Evolutionary conservation across 2,113 vertebrate species (phyloP).

Genomic region (Thunnus maccoyii): DNA sequence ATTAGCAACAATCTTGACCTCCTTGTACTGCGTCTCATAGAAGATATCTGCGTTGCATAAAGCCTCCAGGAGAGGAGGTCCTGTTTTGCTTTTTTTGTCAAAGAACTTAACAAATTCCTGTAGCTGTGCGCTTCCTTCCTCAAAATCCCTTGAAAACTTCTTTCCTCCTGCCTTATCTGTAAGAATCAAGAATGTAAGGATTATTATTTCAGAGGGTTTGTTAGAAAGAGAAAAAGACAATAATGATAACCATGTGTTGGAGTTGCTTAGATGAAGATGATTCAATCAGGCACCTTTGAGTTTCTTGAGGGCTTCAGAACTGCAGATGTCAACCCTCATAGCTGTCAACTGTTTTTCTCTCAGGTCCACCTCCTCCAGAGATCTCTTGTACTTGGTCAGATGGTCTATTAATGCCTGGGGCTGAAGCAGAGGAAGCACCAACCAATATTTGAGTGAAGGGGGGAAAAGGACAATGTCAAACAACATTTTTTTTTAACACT

Average conservation of each 20-base stretch:
- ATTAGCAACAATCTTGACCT: slow-evolving; percentile 97
- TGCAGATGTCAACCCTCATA: slow-evolving; percentile 96
- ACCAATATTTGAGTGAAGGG: slow-evolving; percentile 12
- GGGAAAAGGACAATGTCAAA: neutral
- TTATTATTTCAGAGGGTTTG: neutral
- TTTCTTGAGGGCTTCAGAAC: slow-evolving; percentile 92
- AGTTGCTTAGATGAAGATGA: neutral
- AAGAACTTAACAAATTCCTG: slow-evolving; percentile 94
- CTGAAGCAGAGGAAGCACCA: slow-evolving; percentile 78
- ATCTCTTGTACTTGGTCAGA: slow-evolving; percentile 88
- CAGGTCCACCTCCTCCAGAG: slow-evolving; percentile 92
- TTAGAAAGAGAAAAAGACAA: neutral
- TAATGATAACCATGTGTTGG: neutral
- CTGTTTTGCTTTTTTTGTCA: slow-evolving; percentile 89
- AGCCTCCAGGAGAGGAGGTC: slow-evolving; percentile 88
- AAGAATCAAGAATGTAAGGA: slow-evolving; percentile 8
- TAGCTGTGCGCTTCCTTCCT: slow-evolving; percentile 94
- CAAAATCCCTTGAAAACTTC: slow-evolving; percentile 97
- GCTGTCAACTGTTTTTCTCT: slow-evolving; percentile 96
- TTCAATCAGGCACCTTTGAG: slow-evolving; percentile 90
- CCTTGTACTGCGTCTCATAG: slow-evolving; percentile 97
- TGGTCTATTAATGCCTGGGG: slow-evolving; percentile 93
- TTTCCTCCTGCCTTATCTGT: slow-evolving; percentile 97
- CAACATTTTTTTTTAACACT: no score
- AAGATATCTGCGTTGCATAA: slow-evolving; percentile 95